Evolutionary conservation across 2,797 vertebrate genomes (phyloP).

Genomic region (Hippoglossus hippoglossus): DNA sequence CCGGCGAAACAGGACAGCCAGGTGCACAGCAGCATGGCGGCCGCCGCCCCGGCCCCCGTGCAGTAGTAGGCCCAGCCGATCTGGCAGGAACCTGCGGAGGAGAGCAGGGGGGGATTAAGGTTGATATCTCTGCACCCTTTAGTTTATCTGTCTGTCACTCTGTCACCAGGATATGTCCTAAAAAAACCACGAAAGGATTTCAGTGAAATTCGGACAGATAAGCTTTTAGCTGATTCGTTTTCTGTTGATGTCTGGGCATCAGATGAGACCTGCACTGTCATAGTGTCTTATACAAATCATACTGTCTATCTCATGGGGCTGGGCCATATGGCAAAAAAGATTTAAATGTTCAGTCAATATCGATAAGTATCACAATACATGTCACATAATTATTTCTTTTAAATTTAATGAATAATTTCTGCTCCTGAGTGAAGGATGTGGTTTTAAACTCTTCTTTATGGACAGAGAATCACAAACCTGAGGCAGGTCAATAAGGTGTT

Average conservation of each 20-base stretch:
- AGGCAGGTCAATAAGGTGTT: too few species aligned
- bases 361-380: too few species aligned
- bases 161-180: background rate
- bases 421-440: too few species aligned
- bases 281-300: too few species aligned
- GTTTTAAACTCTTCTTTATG: too few species aligned
- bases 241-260: background rate
- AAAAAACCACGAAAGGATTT: slow-evolving; percentile 13
- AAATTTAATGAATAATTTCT: too few species aligned
- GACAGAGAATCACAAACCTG: too few species aligned
- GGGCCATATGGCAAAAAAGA: too few species aligned
- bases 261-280: too few species aligned
- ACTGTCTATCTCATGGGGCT: too few species aligned
- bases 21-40: slow-evolving; percentile 93
- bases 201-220: slow-evolving; percentile 18
- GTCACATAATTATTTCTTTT: too few species aligned
- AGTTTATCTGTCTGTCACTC: slow-evolving; percentile 16
- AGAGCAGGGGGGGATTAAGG: slow-evolving; percentile 24
- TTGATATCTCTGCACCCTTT: slow-evolving; percentile 1
- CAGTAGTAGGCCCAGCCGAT: slow-evolving; percentile 98
- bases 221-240: slow-evolving; percentile 21
- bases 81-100: slow-evolving; percentile 89
- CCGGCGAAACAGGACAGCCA: slow-evolving; percentile 97
- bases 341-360: too few species aligned
- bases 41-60: slow-evolving; percentile 90